Conservation (phyloP, 2,888 invertebrate species). For the Sepioteuthis lessoniana region DNA sequence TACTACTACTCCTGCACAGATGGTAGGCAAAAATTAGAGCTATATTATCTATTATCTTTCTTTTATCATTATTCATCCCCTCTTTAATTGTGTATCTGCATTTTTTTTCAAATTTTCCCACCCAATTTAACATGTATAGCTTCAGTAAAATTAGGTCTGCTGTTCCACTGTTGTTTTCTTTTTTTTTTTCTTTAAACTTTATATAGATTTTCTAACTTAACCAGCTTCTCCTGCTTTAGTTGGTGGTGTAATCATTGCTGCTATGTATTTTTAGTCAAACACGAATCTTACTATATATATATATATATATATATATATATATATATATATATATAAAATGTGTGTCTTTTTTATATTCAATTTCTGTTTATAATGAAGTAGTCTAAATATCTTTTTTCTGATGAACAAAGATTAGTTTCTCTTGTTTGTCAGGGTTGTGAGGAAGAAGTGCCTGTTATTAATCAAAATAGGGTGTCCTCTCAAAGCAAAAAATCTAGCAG, state of each 20-base stretch:
- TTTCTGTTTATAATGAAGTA: too few species aligned
- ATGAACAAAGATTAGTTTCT: background rate
- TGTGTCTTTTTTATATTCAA: too few species aligned
- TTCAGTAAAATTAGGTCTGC: background rate
- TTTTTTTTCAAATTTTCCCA: background rate
- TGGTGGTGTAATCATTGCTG: background rate
- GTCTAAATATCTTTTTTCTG: background rate
- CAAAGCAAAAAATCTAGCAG: background rate
- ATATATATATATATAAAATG: background rate
- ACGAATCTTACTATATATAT: background rate
- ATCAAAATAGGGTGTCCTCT: background rate
- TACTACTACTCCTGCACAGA: background rate
- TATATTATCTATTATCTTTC: background rate
- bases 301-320: background rate
- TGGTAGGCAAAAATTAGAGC: background rate
- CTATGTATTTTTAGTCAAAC: background rate
- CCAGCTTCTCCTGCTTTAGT: constrained; percentile 8
- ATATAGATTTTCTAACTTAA: background rate
- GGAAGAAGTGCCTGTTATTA: background rate
- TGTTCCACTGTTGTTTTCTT: background rate
- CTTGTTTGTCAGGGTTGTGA: background rate
- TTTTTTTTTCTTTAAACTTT: background rate
- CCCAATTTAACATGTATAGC: background rate
- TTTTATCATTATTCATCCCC: background rate
- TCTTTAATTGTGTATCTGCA: constrained; percentile 10